These are phyloP conservation scores for Anser cygnoides DNA, from an alignment of 2,113 vertebrate genomes.

Conservation along the genomic window DNA sequence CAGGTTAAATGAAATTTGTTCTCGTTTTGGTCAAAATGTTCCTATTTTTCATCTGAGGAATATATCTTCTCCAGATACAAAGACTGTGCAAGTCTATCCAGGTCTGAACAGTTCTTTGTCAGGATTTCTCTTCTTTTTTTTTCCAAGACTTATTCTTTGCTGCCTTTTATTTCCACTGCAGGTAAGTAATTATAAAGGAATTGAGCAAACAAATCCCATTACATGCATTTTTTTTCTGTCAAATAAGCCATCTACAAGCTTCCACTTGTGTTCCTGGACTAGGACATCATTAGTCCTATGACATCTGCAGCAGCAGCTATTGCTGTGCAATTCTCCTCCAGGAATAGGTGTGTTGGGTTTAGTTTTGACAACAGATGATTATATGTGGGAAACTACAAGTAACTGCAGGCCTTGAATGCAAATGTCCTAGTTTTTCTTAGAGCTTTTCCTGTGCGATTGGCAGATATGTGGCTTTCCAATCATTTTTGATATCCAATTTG, in stretches of 20 bases:
- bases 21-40: not conserved
- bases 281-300: not conserved
- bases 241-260: not conserved
- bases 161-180: not conserved
- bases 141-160: not conserved
- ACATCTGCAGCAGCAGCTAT: not conserved
- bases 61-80: not conserved
- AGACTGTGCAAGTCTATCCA: not conserved
- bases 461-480: not conserved
- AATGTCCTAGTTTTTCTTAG: not conserved
- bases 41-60: not conserved
- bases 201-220: not conserved
- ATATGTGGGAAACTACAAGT: not conserved
- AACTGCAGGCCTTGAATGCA: not conserved
- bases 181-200: not conserved
- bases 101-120: not conserved
- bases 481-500: not conserved
- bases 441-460: not conserved
- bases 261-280: not conserved
- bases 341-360: not conserved
- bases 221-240: not conserved
- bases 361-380: not conserved
- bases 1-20: not conserved
- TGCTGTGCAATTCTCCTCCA: not conserved
- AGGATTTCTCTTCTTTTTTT: not conserved